Percentiles rank a stretch among this genome's conserved stretches.
These are phyloP conservation scores for Oxyura jamaicensis DNA, from an alignment of 2,113 vertebrate species.

Conservation along the genomic window DNA sequence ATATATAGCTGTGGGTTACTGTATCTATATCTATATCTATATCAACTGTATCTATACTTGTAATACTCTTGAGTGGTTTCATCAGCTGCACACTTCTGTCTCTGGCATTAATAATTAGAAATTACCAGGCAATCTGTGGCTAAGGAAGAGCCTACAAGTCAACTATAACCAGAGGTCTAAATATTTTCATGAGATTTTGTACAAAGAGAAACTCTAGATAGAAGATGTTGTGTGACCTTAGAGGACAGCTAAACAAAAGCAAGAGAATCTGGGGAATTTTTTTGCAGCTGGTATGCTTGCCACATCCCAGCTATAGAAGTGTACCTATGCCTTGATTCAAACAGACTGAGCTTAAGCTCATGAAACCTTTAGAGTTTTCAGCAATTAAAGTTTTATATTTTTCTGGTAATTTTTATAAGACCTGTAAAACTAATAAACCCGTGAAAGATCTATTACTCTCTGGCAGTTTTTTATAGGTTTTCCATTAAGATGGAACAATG, in stretches of 20 bases:
- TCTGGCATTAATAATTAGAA: neutral
- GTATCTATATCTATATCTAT: neutral
- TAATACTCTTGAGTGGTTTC: conserved; percentile 12
- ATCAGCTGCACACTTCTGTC: neutral
- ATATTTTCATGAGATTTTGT: neutral
- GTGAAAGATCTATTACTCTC: conserved; percentile 2
- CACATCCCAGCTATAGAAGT: neutral
- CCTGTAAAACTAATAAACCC: conserved; percentile 41
- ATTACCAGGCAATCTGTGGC: neutral
- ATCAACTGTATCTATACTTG: neutral
- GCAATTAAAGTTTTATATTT: conserved; percentile 13
- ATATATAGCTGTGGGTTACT: neutral
- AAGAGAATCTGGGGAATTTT: neutral
- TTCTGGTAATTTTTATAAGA: conserved; percentile 53
- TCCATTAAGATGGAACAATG: conserved; percentile 32
- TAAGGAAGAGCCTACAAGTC: neutral
- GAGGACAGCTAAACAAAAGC: neutral
- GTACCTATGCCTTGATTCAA: neutral
- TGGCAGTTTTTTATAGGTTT: conserved; percentile 44
- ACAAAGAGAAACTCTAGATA: neutral
- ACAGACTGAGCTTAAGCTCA: neutral
- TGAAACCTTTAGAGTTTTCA: conserved; percentile 34
- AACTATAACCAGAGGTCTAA: neutral
- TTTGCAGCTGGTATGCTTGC: neutral
- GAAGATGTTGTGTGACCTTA: neutral